These are phyloP conservation scores for Chloroclystis v-ata DNA, from an alignment of 2,888 invertebrate species.

Conservation along the genomic window DNA sequence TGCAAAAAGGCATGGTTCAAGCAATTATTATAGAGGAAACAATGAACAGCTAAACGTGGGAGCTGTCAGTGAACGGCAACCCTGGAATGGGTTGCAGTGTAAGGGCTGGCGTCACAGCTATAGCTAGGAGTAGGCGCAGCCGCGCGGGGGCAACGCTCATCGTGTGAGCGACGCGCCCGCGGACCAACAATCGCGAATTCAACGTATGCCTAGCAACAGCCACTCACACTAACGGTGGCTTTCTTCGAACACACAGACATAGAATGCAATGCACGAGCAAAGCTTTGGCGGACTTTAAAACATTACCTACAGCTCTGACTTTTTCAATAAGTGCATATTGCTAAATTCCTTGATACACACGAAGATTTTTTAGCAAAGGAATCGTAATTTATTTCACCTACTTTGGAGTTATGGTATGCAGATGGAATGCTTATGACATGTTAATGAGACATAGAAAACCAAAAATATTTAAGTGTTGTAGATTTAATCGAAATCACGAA, in stretches of 20 bases:
- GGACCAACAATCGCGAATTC: slow-evolving; percentile 70
- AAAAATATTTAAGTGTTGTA: slow-evolving; percentile 35
- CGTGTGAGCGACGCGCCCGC: slow-evolving; percentile 72
- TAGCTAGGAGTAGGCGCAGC: slow-evolving; percentile 15
- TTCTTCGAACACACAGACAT: slow-evolving; percentile 55
- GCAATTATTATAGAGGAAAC: slow-evolving; percentile 37
- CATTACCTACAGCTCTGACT: slow-evolving; percentile 42
- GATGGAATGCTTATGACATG: slow-evolving; percentile 39
- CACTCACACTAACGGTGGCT: slow-evolving; percentile 63
- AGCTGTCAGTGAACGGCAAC: slow-evolving; percentile 47
- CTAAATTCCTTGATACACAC: too few species aligned
- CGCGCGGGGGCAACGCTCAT: slow-evolving; percentile 71
- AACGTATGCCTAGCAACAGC: slow-evolving; percentile 71
- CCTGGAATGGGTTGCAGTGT: slow-evolving; percentile 19
- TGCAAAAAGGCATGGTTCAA: slow-evolving; percentile 26
- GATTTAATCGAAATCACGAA: slow-evolving; percentile 55
- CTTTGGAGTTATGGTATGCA: slow-evolving; percentile 39
- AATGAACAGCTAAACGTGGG: slow-evolving; percentile 45
- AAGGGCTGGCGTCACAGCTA: slow-evolving; percentile 17
- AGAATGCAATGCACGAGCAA: slow-evolving; percentile 50
- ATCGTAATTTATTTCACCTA: slow-evolving; percentile 33
- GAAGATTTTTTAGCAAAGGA: slow-evolving; percentile 36
- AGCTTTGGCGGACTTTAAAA: slow-evolving; percentile 50
- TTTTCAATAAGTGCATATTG: slow-evolving; percentile 31
- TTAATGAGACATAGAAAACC: slow-evolving; percentile 37